Base-by-base conservation (phyloP, 2,113 vertebrate genomes). In the Dicentrarchus labrax region DNA sequence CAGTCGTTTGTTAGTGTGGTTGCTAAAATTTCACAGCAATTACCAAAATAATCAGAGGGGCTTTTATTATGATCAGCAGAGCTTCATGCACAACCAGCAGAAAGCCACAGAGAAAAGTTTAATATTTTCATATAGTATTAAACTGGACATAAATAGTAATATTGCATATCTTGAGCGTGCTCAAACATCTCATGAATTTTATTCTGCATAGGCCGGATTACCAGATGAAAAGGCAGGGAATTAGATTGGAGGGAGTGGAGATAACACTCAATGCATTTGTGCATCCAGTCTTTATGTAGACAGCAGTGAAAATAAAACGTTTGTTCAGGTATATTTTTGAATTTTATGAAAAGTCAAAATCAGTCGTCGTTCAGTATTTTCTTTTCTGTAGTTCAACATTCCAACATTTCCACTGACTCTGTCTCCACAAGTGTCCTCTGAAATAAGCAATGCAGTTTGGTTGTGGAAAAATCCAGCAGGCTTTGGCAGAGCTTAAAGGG, bases 401-500 rank as follows among this genome's bases (percentile, higher is more conserved):
- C 5, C 30, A 84, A 36, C 10, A 39, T 72, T 47, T 61, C 12
- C 59, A 5, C 51, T 45, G 53, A 71, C 43, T 72, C 22, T n/a
- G 38, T 78, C n/a, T 80, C 61, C 41, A 64, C 50, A 54, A 76
- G 38, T 69, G 74, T 61, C 62, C 17, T 60, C 36, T 67, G 24
- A 60, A 83, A 83, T 50, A 72, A 80, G 67, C 56, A 50, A 21
- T 24, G 43, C 45, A 30, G 8, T 70, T 67, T 45, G 69, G 12
- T n/a, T 57, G 69, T 76, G 89, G 83, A 87, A 90, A 87, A 91
- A 83, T 76, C 82, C 72, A 72, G 75, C 60, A 73, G 74, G 57
- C 66, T 74, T 82, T 82, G 78, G 85, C 86, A 67, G 81, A 76
- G 51, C 67, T 78, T 69, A 86, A 83, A 90, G n/a, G 60, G 41